Conservation (phyloP, 1,140 invertebrate species). For the Drosophila funebris region DNA sequence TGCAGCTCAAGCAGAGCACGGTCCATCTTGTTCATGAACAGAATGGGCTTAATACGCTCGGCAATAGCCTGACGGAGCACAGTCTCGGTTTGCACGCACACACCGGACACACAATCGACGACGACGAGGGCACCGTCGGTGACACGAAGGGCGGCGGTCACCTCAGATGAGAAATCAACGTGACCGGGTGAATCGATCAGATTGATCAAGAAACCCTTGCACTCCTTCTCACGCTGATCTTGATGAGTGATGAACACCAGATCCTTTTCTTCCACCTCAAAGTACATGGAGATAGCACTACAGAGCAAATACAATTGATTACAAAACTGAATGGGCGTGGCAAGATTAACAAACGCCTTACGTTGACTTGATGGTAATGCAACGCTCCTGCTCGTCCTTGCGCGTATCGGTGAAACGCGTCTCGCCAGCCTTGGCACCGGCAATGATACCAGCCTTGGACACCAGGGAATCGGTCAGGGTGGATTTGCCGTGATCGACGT, state of each 20-base stretch:
- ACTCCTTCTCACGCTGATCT: slow-evolving; percentile 94
- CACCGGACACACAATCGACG: slow-evolving; percentile 99
- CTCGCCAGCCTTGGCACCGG: slow-evolving; percentile 98
- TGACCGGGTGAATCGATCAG: slow-evolving; percentile 99
- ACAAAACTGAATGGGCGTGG: not conserved
- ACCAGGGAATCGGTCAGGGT: slow-evolving; percentile 99
- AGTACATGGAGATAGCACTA: slow-evolving; percentile 99
- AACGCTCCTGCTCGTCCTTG: slow-evolving; percentile 99
- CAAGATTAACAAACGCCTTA: slow-evolving; percentile 85
- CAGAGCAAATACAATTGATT: not conserved
- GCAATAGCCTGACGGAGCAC: slow-evolving; percentile 99
- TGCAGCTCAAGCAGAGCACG: slow-evolving; percentile 97
- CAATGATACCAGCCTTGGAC: slow-evolving; percentile 99
- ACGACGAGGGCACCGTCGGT: slow-evolving; percentile 99
- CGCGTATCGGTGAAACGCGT: slow-evolving; percentile 99
- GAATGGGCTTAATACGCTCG: slow-evolving; percentile 99
- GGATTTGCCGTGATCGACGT: slow-evolving; percentile 99
- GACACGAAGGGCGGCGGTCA: slow-evolving; percentile 98
- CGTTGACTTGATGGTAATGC: slow-evolving; percentile 99
- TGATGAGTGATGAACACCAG: slow-evolving; percentile 94
- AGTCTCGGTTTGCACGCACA: slow-evolving; percentile 99
- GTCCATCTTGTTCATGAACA: slow-evolving; percentile 99
- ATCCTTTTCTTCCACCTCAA: slow-evolving; percentile 97
- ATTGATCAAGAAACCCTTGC: slow-evolving; percentile 99
- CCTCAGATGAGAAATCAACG: slow-evolving; percentile 99